Conservation (phyloP, 2,797 vertebrate species). For the Morelia viridis region DNA sequence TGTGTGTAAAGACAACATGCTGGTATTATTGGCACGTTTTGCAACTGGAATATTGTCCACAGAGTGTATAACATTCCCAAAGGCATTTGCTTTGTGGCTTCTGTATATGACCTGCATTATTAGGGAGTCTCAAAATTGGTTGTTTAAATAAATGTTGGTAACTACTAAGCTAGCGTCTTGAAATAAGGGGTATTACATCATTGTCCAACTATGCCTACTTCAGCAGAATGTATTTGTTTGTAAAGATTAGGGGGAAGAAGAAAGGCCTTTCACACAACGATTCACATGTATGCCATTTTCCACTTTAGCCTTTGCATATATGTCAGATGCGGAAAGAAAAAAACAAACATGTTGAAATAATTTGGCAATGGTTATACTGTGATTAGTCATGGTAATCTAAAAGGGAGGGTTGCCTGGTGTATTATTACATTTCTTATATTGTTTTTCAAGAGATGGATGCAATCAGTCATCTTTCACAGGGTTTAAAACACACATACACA, state of each 20-base stretch:
- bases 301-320: constrained; percentile 74
- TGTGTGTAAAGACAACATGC: constrained; percentile 50
- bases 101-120: constrained; percentile 80
- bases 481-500: constrained; percentile 64
- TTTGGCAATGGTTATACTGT: constrained; percentile 76
- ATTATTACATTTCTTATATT: constrained; percentile 79
- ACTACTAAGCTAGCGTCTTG: constrained; percentile 72
- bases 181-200: constrained; percentile 75
- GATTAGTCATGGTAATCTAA: constrained; percentile 79
- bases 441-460: constrained; percentile 74
- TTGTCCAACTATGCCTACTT: constrained; percentile 70
- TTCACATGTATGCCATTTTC: constrained; percentile 81
- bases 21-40: constrained; percentile 68
- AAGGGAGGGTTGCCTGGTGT: constrained; percentile 76
- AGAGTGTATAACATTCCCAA: constrained; percentile 77
- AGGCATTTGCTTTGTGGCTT: constrained; percentile 79
- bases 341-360: constrained; percentile 81
- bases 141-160: constrained; percentile 78
- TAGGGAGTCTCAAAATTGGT: constrained; percentile 75
- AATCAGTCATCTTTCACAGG: constrained; percentile 73
- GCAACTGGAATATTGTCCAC: constrained; percentile 77
- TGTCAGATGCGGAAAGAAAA: constrained; percentile 79
- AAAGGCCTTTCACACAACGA: constrained; percentile 70
- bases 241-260: constrained; percentile 72
- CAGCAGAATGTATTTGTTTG: constrained; percentile 78